phyloP scores from a whole-genome alignment of 1,140 invertebrate species.

The Sycophaga agraensis region DNA sequence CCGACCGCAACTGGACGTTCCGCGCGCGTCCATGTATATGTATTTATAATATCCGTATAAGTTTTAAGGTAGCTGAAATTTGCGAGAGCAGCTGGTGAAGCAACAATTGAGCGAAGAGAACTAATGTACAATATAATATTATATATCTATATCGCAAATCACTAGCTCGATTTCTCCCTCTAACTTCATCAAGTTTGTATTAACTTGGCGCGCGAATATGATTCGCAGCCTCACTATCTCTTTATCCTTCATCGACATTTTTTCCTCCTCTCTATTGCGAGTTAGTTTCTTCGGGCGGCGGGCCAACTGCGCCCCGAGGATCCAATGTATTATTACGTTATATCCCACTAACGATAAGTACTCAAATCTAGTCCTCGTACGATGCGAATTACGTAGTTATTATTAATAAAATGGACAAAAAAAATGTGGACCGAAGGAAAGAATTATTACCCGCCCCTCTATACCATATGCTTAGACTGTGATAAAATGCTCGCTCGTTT shows the following conservation, averaged over 20 bases:
- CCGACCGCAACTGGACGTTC: slow-evolving; percentile 24
- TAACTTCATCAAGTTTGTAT: slow-evolving; percentile 19
- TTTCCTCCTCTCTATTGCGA: slow-evolving; percentile 5
- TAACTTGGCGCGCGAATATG: slow-evolving; percentile 14
- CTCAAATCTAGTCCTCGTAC: slow-evolving; percentile 58
- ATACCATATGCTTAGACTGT: slow-evolving; percentile 52
- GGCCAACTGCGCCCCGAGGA: slow-evolving; percentile 6
- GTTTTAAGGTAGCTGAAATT: slow-evolving; percentile 3
- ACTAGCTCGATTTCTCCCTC: slow-evolving; percentile 19
- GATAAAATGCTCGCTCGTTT: slow-evolving; percentile 49
- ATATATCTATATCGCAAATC: no score
- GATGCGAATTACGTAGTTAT: slow-evolving; percentile 51
- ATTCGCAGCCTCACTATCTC: no score
- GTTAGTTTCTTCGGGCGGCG: background rate
- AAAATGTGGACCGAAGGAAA: slow-evolving; percentile 2
- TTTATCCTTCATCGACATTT: slow-evolving; percentile 6
- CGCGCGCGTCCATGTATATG: slow-evolving; percentile 28
- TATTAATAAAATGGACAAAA: slow-evolving; percentile 6
- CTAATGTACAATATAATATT: slow-evolving; percentile 21
- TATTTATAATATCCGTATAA: slow-evolving; percentile 27
- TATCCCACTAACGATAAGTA: slow-evolving; percentile 54
- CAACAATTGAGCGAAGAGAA: background rate
- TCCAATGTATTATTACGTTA: slow-evolving; percentile 45
- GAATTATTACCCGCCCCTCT: slow-evolving; percentile 7
- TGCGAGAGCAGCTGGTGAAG: background rate